Evolutionary conservation across 2,113 vertebrate genomes (phyloP), one percentile per base, ranked within the genome.

Genomic region (Alexandromys fortis): DNA sequence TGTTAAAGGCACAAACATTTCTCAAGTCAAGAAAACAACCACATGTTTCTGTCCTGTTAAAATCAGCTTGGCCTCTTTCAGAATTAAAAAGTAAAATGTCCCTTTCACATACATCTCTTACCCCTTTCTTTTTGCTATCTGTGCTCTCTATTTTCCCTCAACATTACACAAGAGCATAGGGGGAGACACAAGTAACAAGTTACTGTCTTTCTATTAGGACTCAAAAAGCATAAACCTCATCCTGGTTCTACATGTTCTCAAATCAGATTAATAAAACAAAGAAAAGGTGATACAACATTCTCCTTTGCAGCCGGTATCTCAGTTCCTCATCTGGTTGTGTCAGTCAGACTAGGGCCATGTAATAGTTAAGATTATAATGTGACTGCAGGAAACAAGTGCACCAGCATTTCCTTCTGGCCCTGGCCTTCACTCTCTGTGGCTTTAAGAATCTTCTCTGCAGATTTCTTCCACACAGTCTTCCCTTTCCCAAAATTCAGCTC

Each of bases 391-490:
- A 10, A 1, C 22, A 8, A 68, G 7, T 2, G 7, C 77, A 49
- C 3, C 6, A 7, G 42, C 26, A 67, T 33, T 45, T 72, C 38
- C 78, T 35, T 55, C 35, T 33, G 14, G 5, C 16, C 17, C 1
- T 8, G 3, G 52, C 33, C 52, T 47, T 33, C 13, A 28, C 12
- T 47, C 22, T 30, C 13, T 38, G 4, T 21, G 47, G 4, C 70
- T 45, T 76, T 42, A 63, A 45, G 47, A 61, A 68, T 3, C 49
- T 65, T 45, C 73, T 35, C 7, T 22, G 3, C 8, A 42, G 17
- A 21, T 7, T 61, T 22, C 3, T 5, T 13, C 14, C 35, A 24
- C 65, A 10, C 3, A 13, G 19, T 99, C 98, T 0, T 89, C 82
- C 0, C 2, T 22, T 1, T 45, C 13, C 8, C 19, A 42, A 26